phyloP scores from a whole-genome alignment of 2,797 vertebrate genomes.

The Poecilia wingei region DNA sequence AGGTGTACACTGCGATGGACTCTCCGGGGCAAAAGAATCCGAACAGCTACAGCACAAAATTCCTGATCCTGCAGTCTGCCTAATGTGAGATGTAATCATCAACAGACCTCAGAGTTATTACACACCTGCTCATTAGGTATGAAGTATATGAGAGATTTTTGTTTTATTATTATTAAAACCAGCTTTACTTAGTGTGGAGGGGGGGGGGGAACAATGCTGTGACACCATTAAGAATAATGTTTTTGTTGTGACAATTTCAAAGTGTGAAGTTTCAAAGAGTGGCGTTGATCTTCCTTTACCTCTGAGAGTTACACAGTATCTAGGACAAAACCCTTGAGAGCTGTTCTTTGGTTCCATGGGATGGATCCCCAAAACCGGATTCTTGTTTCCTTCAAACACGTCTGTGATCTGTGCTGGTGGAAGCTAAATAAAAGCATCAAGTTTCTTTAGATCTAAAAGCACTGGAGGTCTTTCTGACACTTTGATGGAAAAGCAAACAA shows the following conservation, averaged over 20 bases:
- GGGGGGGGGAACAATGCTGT: neutral
- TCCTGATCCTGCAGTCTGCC: slow-evolving; percentile 71
- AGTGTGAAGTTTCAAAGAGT: neutral
- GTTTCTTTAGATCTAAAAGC: slow-evolving; percentile 58
- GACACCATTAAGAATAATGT: neutral
- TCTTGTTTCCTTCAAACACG: slow-evolving; percentile 27
- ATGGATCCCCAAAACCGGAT: slow-evolving; percentile 28
- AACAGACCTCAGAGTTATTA: slow-evolving; percentile 52
- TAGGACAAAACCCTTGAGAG: slow-evolving; percentile 46
- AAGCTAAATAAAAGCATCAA: slow-evolving; percentile 30
- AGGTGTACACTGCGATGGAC: slow-evolving; percentile 58
- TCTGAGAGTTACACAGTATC: slow-evolving; percentile 36
- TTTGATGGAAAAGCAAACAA: slow-evolving; percentile 61
- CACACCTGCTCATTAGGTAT: slow-evolving; percentile 66
- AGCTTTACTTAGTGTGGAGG: neutral
- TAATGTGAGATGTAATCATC: slow-evolving; percentile 70
- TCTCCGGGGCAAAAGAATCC: slow-evolving; percentile 31
- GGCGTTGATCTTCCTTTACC: slow-evolving; percentile 1
- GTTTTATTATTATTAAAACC: neutral
- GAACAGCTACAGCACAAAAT: slow-evolving; percentile 37
- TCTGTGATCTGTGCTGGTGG: slow-evolving; percentile 38
- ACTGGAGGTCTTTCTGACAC: slow-evolving; percentile 47
- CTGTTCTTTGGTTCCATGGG: slow-evolving; percentile 45
- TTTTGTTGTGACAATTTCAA: slow-evolving; percentile 9
- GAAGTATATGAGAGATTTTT: slow-evolving; percentile 11